Evolutionary conservation across 2,113 vertebrate species (phyloP).

Genomic region (Ceyx cyanopectus): DNA sequence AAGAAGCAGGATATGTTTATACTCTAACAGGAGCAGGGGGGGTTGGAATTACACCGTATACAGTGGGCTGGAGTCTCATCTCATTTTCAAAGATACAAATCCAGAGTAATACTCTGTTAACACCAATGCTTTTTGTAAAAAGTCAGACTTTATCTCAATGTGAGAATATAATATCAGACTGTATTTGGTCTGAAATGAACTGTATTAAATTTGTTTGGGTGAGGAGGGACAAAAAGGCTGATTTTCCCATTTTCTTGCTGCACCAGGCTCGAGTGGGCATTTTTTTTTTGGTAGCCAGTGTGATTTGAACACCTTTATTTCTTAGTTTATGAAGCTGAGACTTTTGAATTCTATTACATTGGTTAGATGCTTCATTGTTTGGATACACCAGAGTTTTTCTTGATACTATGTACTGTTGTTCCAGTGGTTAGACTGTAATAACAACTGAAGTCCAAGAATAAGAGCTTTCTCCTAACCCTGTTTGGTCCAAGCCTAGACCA

Average conservation of each 20-base stretch:
- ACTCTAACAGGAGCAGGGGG: not conserved
- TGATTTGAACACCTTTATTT: not conserved
- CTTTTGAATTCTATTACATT: not conserved
- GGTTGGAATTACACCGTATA: not conserved
- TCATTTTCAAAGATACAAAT: slow-evolving; percentile 12
- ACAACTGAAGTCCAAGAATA: not conserved
- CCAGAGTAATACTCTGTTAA: not conserved
- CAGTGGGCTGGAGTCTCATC: not conserved
- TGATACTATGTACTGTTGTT: not conserved
- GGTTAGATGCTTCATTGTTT: not conserved
- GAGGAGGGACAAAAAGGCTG: not conserved
- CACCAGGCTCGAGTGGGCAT: not conserved
- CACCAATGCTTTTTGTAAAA: not conserved
- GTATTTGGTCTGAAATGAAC: not conserved
- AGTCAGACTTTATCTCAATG: not conserved
- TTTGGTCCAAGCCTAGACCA: not conserved
- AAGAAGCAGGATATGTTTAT: slow-evolving; percentile 71
- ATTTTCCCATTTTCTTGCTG: not conserved
- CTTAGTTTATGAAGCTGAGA: not conserved
- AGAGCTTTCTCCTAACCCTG: not conserved
- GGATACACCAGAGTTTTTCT: not conserved
- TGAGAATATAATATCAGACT: not conserved
- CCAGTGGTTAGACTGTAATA: not conserved
- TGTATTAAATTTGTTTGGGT: not conserved
- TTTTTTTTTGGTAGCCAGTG: not conserved